phyloP scores from a whole-genome alignment of 1,140 invertebrate genomes.

The Drosophila repletoides region DNA sequence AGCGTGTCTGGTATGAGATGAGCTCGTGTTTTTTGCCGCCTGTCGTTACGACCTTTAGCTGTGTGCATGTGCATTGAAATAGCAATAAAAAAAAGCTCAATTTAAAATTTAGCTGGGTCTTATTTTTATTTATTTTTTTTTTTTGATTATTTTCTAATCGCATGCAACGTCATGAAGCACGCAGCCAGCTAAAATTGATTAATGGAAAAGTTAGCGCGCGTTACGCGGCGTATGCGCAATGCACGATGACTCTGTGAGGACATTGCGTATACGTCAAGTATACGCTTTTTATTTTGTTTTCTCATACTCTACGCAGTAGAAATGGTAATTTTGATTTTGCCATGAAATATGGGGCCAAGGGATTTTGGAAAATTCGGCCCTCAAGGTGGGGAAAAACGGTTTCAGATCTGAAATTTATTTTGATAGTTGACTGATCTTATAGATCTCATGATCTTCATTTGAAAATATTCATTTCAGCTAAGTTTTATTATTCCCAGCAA shows the following conservation, averaged over 20 bases:
- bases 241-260: neutral
- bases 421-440: too few species aligned
- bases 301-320: neutral
- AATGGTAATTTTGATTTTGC: too few species aligned
- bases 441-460: too few species aligned
- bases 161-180: conserved; percentile 43
- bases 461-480: too few species aligned
- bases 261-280: conserved; percentile 38
- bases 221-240: conserved; percentile 44
- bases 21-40: conserved; percentile 38
- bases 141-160: conserved; percentile 21
- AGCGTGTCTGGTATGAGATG: conserved; percentile 29
- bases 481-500: too few species aligned
- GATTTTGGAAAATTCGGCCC: too few species aligned
- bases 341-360: too few species aligned
- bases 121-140: neutral
- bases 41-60: conserved; percentile 69
- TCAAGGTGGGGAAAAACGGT: too few species aligned
- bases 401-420: too few species aligned
- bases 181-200: conserved; percentile 45
- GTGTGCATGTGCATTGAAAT: conserved; percentile 36
- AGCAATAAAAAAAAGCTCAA: conserved; percentile 7
- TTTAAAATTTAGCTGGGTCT: neutral
- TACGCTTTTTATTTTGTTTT: neutral
- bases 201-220: conserved; percentile 20